phyloP scores from a whole-genome alignment of 1,140 invertebrate species.

The Sinonovacula constricta region DNA sequence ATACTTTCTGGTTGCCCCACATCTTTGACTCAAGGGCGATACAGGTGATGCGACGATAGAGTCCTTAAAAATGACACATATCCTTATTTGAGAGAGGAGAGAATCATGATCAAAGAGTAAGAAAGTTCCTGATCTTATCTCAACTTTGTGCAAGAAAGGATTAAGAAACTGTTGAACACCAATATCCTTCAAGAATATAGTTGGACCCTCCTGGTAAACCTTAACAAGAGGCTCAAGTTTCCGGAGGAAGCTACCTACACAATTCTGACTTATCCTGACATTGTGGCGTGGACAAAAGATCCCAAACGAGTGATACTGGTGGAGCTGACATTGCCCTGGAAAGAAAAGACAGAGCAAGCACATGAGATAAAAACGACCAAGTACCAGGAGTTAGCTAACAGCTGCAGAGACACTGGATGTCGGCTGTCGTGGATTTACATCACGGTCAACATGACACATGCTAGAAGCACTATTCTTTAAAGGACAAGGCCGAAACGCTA shows the following conservation, averaged over 20 bases:
- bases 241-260: constrained; percentile 22
- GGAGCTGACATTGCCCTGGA: constrained; percentile 1
- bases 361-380: constrained; percentile 14
- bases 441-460: too few relatives aligned
- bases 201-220: constrained; percentile 20
- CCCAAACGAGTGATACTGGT: background rate
- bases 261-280: constrained; percentile 26
- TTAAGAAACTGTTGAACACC: background rate
- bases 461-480: too few relatives aligned
- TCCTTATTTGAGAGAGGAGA: constrained; percentile 2
- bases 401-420: constrained; percentile 31
- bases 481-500: too few relatives aligned
- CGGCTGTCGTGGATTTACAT: too few relatives aligned
- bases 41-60: constrained; percentile 8
- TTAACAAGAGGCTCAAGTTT: constrained; percentile 1
- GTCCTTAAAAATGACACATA: constrained; percentile 16
- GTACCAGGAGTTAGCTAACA: constrained; percentile 1
- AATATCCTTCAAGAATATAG: constrained; percentile 17
- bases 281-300: constrained; percentile 12
- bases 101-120: background rate
- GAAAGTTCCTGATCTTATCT: background rate
- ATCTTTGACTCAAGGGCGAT: constrained; percentile 3
- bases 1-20: background rate
- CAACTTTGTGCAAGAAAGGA: constrained; percentile 6
- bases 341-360: constrained; percentile 15